Percentiles rank a stretch among this genome's conserved stretches.
These are phyloP conservation scores for Psix sp. DNA, from an alignment of 1,140 invertebrate genomes.

Conservation along the genomic window DNA sequence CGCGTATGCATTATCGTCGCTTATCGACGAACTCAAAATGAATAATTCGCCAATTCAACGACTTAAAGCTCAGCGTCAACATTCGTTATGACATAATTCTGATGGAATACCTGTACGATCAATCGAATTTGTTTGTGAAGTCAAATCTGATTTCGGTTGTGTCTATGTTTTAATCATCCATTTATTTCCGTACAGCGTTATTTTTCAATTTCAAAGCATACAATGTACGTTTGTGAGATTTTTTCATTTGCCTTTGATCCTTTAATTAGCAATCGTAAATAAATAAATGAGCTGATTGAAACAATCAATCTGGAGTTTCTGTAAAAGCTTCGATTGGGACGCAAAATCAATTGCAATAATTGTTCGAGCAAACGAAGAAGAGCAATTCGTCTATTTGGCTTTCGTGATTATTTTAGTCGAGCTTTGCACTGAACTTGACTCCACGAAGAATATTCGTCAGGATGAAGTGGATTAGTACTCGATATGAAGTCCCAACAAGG, in stretches of 20 bases:
- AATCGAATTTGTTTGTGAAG: no score
- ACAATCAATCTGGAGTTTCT: no score
- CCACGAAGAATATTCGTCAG: slow-evolving; percentile 26
- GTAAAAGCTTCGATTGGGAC: no score
- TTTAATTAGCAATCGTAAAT: no score
- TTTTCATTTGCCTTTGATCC: no score
- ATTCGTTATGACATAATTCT: slow-evolving; percentile 13
- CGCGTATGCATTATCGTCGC: slow-evolving; percentile 13
- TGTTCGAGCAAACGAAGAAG: background rate
- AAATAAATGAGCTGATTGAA: no score
- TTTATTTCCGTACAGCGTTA: no score
- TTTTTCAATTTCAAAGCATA: no score
- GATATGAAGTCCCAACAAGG: slow-evolving; percentile 51
- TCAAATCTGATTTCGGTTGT: background rate
- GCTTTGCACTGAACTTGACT: slow-evolving; percentile 4
- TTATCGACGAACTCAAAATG: slow-evolving; percentile 12
- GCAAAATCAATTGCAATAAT: background rate
- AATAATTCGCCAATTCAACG: slow-evolving; percentile 21
- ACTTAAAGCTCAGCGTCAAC: slow-evolving; percentile 21
- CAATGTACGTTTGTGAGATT: no score
- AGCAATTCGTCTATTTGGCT: background rate
- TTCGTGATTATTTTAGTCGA: slow-evolving; percentile 16
- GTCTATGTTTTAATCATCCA: no score
- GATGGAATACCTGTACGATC: background rate
- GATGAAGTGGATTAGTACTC: slow-evolving; percentile 58